phyloP scores from a whole-genome alignment of 1,140 invertebrate genomes.

The Scaptomyza montana region DNA sequence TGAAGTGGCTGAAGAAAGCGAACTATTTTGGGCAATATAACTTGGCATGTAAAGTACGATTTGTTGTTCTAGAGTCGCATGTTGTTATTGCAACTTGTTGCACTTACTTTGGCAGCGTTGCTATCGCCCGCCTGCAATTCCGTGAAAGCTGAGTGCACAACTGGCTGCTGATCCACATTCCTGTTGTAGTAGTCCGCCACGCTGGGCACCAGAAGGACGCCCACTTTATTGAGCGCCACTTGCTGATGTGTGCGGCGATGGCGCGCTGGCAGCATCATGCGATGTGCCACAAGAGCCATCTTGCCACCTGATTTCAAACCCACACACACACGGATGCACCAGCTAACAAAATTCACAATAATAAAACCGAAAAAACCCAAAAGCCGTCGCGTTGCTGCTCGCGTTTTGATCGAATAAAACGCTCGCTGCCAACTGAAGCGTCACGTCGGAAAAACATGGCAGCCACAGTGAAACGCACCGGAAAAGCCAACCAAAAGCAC shows the following conservation, averaged over 20 bases:
- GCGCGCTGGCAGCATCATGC: slow-evolving; percentile 75
- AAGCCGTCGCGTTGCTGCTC: slow-evolving; percentile 17
- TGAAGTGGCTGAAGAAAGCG: neutral
- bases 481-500: slow-evolving; percentile 61
- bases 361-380: slow-evolving; percentile 16
- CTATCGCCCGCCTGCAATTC: slow-evolving; percentile 32
- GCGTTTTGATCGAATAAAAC: slow-evolving; percentile 71
- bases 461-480: slow-evolving; percentile 65
- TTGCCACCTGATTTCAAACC: slow-evolving; percentile 11
- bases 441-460: slow-evolving; percentile 40
- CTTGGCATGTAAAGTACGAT: neutral
- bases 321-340: neutral
- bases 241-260: slow-evolving; percentile 62
- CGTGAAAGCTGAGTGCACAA: slow-evolving; percentile 26
- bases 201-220: slow-evolving; percentile 70
- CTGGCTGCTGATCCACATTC: slow-evolving; percentile 25
- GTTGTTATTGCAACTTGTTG: slow-evolving; percentile 68
- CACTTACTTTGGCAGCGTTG: slow-evolving; percentile 63
- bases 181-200: slow-evolving; percentile 59
- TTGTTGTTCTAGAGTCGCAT: neutral
- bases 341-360: neutral
- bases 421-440: slow-evolving; percentile 65
- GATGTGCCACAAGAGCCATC: slow-evolving; percentile 79
- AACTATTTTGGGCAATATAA: neutral
- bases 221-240: slow-evolving; percentile 72